Conservation (phyloP, 2,113 vertebrate species). For the Polypterus bichir region DNA sequence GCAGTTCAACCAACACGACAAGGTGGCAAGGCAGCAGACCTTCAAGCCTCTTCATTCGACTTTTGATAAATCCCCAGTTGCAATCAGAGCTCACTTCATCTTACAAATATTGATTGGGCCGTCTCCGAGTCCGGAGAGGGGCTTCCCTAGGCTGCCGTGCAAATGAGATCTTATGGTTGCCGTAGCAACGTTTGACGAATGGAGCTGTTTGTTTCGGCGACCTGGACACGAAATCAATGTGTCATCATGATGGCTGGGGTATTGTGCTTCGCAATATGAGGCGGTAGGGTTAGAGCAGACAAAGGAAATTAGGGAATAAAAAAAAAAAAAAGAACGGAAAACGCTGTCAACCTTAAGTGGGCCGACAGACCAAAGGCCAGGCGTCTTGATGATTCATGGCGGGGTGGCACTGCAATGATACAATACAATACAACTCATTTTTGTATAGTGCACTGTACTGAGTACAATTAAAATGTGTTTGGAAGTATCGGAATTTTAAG, state of each 20-base stretch:
- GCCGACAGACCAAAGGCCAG: no score
- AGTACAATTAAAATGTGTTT: no score
- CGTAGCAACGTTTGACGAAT: constrained; percentile 39
- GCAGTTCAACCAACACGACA: no score
- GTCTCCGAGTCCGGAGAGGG: constrained; percentile 35
- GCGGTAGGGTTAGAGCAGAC: constrained; percentile 20
- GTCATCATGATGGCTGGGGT: constrained; percentile 23
- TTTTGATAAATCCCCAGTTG: not conserved
- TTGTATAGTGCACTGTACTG: no score
- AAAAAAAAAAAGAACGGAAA: not conserved
- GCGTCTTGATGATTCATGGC: no score
- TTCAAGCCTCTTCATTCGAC: not conserved
- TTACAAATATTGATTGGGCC: constrained; percentile 41
- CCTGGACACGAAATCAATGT: constrained; percentile 44
- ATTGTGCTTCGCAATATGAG: constrained; percentile 22
- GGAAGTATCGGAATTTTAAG: no score
- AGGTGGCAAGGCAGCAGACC: no score
- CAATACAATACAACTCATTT: no score
- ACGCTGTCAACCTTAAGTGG: no score
- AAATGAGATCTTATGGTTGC: constrained; percentile 29
- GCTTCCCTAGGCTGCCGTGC: constrained; percentile 20
- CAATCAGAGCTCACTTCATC: constrained; percentile 9
- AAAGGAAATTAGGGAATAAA: constrained; percentile 13
- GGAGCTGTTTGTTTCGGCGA: constrained; percentile 25
- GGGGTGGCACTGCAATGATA: no score